Base-by-base conservation (phyloP, 2,113 vertebrate species). In the Corydoras sp. region DNA sequence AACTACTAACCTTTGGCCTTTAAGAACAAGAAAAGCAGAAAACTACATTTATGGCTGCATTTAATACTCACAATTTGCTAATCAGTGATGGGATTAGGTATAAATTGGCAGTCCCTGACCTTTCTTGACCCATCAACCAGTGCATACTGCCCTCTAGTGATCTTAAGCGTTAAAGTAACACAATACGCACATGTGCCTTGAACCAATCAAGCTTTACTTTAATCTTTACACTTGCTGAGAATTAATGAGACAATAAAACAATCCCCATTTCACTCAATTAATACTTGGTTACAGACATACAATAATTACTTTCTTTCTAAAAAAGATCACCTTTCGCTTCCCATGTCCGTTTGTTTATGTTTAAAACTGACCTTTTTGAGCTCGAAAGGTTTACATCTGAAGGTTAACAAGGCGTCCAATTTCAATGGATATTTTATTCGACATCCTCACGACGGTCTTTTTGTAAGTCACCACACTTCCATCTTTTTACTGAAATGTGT, bases 251-350 rank as follows among this genome's bases (percentile, higher is more conserved):
- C 31, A 61, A 53, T 54, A 35, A 54, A 68, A 31, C 29, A 55
- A 69, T 49, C 69, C 6, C 11, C 29, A 35, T 3, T 51, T 9
- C 18, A 62, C 65, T 58, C 18, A 13, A 62, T 62, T 58, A 58
- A 50, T 32, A 69, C 73, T 58, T 49, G 43, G 58, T 14, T 35
- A 56, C 30, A 31, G 55, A 65, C 18, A 13, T 50, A 67, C 65
- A 72, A 56, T 75, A 15, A 12, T 54, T 14, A 30, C 5, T 50
- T 5, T 49, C 50, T 54, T 1, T 50, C 50, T 51, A 12, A 61
- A 62, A 15, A 24, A 24, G 18, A 24, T 24, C 14, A 18, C 18
- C 14, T 9, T 48, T 49, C 11, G 31, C 5, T 53, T n/a, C 30
- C 3, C 15, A 8, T 24, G 18, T 24, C 18, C 18, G 18, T 24